Evolutionary conservation across 2,888 invertebrate species (phyloP).

Genomic region (Phortica magna): DNA sequence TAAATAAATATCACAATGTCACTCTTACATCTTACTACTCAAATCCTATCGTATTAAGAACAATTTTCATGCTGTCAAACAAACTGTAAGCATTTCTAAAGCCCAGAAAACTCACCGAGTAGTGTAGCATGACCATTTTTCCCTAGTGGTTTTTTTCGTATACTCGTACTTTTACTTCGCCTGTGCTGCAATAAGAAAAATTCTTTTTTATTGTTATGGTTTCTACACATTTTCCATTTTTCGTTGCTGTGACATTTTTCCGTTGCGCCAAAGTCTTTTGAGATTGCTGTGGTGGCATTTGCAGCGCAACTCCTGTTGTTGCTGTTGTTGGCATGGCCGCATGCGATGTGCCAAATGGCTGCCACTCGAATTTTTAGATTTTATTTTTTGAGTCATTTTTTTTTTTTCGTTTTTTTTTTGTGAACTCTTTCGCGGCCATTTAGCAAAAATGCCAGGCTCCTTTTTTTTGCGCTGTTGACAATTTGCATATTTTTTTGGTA

Average conservation of each 20-base stretch:
- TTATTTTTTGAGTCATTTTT: background rate
- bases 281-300: constrained; percentile 16
- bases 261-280: constrained; percentile 1
- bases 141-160: background rate
- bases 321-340: background rate
- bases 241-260: background rate
- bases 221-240: background rate
- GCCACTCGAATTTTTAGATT: background rate
- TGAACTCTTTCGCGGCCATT: background rate
- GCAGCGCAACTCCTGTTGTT: background rate
- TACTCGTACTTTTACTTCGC: background rate
- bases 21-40: too few relatives aligned
- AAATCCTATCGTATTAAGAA: too few relatives aligned
- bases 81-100: too few relatives aligned
- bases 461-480: background rate
- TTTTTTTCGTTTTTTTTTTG: background rate
- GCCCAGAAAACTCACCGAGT: too few relatives aligned
- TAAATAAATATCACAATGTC: too few relatives aligned
- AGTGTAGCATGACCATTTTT: background rate
- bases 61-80: too few relatives aligned
- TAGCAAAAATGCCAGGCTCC: background rate
- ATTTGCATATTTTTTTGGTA: background rate
- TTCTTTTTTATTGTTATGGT: constrained; percentile 15
- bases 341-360: background rate
- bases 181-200: background rate